Conservation (phyloP, 1,140 invertebrate genomes). For the Tetramorium alpestre region DNA sequence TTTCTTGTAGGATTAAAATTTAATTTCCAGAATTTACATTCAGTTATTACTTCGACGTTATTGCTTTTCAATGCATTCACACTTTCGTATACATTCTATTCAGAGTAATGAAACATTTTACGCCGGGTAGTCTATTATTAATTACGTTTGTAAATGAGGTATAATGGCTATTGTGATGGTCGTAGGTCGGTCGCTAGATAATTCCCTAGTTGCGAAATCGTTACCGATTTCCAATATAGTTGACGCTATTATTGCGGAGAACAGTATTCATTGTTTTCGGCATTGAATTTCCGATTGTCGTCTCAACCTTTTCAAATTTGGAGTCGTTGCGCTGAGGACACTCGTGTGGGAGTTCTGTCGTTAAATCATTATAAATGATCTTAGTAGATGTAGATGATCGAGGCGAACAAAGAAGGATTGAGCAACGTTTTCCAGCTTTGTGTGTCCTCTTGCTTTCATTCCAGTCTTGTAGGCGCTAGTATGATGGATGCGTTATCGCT, state of each 20-base stretch:
- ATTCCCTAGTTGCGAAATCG: background rate
- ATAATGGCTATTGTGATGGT: background rate
- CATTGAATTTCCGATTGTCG: background rate
- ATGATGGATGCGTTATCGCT: constrained; percentile 27
- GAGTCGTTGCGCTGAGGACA: background rate
- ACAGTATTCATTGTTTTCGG: background rate
- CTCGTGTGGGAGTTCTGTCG: background rate
- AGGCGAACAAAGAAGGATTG: background rate
- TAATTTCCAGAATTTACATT: background rate
- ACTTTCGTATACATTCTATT: background rate
- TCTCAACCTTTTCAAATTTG: background rate
- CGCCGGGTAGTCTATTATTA: background rate
- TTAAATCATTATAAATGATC: background rate
- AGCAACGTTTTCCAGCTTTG: background rate
- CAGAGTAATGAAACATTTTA: constrained; percentile 18
- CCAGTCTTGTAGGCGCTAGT: background rate
- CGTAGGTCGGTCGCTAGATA: constrained; percentile 12
- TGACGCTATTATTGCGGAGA: background rate
- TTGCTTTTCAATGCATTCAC: background rate
- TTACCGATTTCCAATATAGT: background rate
- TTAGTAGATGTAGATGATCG: background rate
- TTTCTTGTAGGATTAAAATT: background rate
- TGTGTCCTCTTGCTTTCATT: background rate
- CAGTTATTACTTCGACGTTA: background rate
- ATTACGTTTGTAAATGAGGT: background rate